Conservation (phyloP, 2,888 invertebrate genomes). For the Chironomus tentans region DNA sequence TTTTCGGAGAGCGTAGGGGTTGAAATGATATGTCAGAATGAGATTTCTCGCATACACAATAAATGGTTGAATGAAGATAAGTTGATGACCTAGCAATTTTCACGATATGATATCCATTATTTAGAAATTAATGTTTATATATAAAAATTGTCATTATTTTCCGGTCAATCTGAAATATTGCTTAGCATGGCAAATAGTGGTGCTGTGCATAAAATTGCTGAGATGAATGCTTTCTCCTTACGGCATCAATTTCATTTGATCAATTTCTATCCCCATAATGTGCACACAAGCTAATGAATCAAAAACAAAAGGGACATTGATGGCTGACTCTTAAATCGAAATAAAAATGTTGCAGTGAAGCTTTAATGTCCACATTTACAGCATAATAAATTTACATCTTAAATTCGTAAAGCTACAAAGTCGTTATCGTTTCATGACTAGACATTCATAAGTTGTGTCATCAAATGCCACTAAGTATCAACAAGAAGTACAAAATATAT, state of each 20-base stretch:
- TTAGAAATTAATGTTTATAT: conserved; percentile 16
- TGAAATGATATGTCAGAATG: neutral
- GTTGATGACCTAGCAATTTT: conserved; percentile 22
- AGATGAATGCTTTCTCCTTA: neutral
- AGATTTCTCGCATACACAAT: neutral
- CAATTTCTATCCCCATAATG: too few relatives aligned
- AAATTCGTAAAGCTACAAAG: too few relatives aligned
- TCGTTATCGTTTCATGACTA: too few relatives aligned
- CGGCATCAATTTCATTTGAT: too few relatives aligned
- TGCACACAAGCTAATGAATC: too few relatives aligned
- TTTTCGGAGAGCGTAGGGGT: neutral
- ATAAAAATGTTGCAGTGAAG: too few relatives aligned
- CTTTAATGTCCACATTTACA: too few relatives aligned
- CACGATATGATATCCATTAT: conserved; percentile 22
- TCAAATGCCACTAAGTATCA: neutral
- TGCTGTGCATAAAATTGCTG: neutral
- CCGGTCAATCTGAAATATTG: conserved; percentile 21
- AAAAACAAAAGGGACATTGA: too few relatives aligned
- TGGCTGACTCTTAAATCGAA: too few relatives aligned
- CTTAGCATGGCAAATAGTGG: neutral
- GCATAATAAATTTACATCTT: too few relatives aligned
- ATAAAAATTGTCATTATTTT: conserved; percentile 21
- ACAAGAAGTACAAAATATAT: neutral
- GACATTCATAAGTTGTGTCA: neutral
- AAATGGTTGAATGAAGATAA: conserved; percentile 9